Conservation (phyloP, 2,797 vertebrate species). For the Scomberomorus guttatus region DNA sequence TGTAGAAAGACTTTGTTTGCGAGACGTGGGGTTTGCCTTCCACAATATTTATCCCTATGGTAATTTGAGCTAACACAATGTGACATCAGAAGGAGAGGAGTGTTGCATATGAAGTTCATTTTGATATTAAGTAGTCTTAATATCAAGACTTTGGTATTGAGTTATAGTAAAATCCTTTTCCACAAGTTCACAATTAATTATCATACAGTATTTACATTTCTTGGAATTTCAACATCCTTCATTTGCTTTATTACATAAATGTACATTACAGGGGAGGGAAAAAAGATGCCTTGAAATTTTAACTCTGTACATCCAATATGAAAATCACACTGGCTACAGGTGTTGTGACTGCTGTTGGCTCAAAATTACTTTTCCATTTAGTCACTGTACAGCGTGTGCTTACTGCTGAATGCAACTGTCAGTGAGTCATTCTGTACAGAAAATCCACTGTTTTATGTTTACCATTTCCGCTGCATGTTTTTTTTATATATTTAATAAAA, state of each 20-base stretch:
- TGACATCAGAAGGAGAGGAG: conserved; percentile 6
- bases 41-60: background rate
- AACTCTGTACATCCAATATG: conserved; percentile 13
- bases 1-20: conserved; percentile 3
- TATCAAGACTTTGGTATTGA: no score
- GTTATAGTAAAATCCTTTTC: no score
- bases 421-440: conserved; percentile 19
- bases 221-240: background rate
- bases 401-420: conserved; percentile 30
- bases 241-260: conserved; percentile 1
- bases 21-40: conserved; percentile 1
- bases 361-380: conserved; percentile 11
- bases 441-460: conserved; percentile 42
- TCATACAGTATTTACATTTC: background rate
- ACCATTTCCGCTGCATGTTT: conserved; percentile 55
- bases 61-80: background rate
- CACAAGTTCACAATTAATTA: background rate
- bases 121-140: background rate
- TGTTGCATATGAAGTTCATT: background rate
- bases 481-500: conserved; percentile 68
- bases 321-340: background rate
- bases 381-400: conserved; percentile 25
- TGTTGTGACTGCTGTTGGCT: background rate
- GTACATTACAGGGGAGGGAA: background rate
- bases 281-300: background rate